A percentile compares a stretch with the other conserved stretches of the same genome.
These are phyloP conservation scores for Sebastiscus tertius DNA, from an alignment of 2,797 vertebrate species.

Conservation along the genomic window DNA sequence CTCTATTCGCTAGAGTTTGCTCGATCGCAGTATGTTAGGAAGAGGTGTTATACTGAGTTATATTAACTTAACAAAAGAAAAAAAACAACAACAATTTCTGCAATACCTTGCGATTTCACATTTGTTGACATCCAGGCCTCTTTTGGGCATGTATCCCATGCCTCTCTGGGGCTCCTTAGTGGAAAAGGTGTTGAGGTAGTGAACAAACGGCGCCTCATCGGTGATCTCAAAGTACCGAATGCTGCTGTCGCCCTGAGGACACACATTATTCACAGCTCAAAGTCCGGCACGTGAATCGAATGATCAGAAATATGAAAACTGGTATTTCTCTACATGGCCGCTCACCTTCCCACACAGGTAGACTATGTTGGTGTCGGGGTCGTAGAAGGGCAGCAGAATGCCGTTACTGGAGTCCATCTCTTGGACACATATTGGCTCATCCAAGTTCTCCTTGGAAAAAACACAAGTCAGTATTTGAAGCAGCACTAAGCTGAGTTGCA, in stretches of 20 bases:
- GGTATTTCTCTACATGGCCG: neutral
- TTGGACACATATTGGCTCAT: slow-evolving; percentile 95
- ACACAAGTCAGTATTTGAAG: slow-evolving; percentile 9
- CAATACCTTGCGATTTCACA: slow-evolving; percentile 97
- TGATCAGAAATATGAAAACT: neutral
- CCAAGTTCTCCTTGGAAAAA: slow-evolving; percentile 90
- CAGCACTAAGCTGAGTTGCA: neutral
- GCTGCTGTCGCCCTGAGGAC: slow-evolving; percentile 94
- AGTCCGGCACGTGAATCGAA: neutral
- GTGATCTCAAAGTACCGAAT: slow-evolving; percentile 99
- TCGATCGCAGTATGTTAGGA: too few relatives aligned
- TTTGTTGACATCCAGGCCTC: slow-evolving; percentile 98
- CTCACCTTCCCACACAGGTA: slow-evolving; percentile 97
- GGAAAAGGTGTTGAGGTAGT: slow-evolving; percentile 99
- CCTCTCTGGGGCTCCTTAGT: slow-evolving; percentile 99
- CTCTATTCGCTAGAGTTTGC: too few relatives aligned
- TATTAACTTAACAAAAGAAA: neutral
- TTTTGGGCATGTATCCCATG: slow-evolving; percentile 99
- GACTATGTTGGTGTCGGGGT: slow-evolving; percentile 94
- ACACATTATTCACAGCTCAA: neutral
- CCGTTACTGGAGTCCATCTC: slow-evolving; percentile 99
- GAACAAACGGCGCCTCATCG: slow-evolving; percentile 95
- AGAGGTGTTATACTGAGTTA: neutral
- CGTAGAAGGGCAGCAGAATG: slow-evolving; percentile 95
- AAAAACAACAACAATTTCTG: neutral